A percentile compares a stretch with the other conserved stretches of the same genome.
phyloP scores from a whole-genome alignment of 2,888 invertebrate species.

The Dryococelus australis region DNA sequence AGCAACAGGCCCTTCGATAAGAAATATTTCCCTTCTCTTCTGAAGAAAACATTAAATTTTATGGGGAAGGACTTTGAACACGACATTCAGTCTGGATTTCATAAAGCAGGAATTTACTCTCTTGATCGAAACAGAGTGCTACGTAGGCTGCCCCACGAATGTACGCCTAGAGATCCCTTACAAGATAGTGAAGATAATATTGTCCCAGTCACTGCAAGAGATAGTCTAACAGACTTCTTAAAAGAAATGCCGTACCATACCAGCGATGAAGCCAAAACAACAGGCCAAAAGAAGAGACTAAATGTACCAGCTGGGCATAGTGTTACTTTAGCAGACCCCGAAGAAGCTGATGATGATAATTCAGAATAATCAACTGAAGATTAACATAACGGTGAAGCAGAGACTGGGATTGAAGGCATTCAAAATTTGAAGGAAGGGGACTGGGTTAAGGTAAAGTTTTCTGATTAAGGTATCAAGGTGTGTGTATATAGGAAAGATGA shows the following conservation, averaged over 20 bases:
- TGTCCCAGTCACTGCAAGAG: background rate
- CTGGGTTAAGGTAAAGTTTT: conserved; percentile 1
- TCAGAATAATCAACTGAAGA: background rate
- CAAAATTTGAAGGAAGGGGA: background rate
- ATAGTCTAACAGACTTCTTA: background rate
- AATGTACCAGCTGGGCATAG: background rate
- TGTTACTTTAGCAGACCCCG: background rate
- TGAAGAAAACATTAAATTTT: background rate
- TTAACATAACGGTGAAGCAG: background rate
- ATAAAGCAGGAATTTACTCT: background rate
- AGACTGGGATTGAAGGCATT: background rate
- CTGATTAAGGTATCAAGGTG: background rate
- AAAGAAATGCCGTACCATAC: background rate
- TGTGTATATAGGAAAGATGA: background rate
- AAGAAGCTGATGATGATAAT: background rate
- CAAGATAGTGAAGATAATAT: background rate
- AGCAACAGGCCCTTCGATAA: background rate
- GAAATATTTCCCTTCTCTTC: conserved; percentile 2
- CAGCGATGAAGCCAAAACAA: background rate
- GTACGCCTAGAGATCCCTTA: background rate
- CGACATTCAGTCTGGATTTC: background rate
- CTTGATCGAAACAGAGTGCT: background rate
- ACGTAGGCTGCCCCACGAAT: background rate
- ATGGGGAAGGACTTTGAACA: background rate
- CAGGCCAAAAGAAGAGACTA: background rate